Evolutionary conservation across 2,797 vertebrate genomes (phyloP).

Genomic region (Melanotaenia nigrans): DNA sequence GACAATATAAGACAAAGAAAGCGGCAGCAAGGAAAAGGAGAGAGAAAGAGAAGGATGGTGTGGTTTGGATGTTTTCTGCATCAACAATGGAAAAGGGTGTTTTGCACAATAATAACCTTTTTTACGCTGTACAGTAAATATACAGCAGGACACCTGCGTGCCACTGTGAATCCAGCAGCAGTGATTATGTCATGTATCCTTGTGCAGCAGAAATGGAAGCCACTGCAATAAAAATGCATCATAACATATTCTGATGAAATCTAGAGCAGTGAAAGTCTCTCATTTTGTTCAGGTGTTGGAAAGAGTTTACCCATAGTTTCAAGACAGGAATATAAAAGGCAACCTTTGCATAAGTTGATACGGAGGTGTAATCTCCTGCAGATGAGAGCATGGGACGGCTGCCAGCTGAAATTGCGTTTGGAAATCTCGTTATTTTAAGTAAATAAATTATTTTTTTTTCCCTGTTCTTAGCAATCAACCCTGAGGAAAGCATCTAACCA

Average conservation of each 20-base stretch:
- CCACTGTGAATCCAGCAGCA: constrained; percentile 48
- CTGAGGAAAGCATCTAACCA: constrained; percentile 2
- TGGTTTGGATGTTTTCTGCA: constrained; percentile 44
- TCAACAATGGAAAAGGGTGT: constrained; percentile 37
- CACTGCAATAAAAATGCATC: constrained; percentile 12
- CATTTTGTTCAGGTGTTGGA: not conserved
- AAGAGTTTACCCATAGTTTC: constrained; percentile 14
- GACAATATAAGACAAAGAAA: constrained; percentile 28
- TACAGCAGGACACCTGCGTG: constrained; percentile 42
- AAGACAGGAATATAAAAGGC: constrained; percentile 8
- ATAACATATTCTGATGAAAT: constrained; percentile 32
- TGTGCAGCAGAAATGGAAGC: constrained; percentile 22
- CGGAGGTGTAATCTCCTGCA: constrained; percentile 19
- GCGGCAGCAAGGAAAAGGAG: constrained; percentile 16
- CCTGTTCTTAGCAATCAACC: not conserved
- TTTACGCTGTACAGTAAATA: constrained; percentile 59
- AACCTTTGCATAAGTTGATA: constrained; percentile 3
- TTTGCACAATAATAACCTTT: constrained; percentile 65
- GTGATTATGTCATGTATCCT: constrained; percentile 37
- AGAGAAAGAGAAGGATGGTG: constrained; percentile 24
- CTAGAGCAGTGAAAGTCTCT: constrained; percentile 10
- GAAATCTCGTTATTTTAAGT: constrained; percentile 5
- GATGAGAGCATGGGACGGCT: constrained; percentile 13
- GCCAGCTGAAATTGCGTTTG: constrained; percentile 4
- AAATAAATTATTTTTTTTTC: constrained; percentile 3